Percentiles rank a stretch among this genome's conserved stretches.
These are phyloP conservation scores for Bos indicus DNA, from an alignment of 2,113 vertebrate species.

Conservation along the genomic window DNA sequence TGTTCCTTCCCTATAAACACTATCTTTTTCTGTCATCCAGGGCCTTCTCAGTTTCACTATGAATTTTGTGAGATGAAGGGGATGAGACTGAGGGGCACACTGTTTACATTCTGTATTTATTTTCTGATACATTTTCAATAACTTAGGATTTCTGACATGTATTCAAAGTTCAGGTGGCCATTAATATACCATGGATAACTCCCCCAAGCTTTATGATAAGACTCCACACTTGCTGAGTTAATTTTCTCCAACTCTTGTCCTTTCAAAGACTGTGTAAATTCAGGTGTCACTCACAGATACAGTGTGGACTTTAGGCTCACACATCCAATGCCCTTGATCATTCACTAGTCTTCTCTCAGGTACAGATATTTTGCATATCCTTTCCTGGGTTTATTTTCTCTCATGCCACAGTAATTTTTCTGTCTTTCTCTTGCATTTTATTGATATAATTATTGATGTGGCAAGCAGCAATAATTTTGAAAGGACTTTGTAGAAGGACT, in stretches of 20 bases:
- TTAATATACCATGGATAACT: background rate
- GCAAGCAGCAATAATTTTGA: background rate
- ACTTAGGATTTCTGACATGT: background rate
- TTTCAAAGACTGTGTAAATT: background rate
- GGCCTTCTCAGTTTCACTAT: background rate
- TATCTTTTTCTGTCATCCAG: background rate
- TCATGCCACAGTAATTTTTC: background rate
- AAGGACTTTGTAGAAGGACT: background rate
- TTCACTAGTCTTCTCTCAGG: background rate
- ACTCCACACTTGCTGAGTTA: background rate
- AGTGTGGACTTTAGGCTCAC: background rate
- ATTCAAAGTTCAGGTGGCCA: background rate
- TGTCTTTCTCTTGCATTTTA: background rate
- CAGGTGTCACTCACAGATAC: background rate
- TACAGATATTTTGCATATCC: background rate
- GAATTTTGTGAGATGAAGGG: background rate
- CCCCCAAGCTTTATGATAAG: background rate
- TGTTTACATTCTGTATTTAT: background rate
- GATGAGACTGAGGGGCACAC: background rate
- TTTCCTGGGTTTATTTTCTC: background rate
- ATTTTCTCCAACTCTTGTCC: background rate
- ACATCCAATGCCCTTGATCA: background rate
- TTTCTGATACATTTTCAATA: background rate
- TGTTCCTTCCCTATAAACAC: background rate
- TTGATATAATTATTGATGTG: background rate